Percentiles rank a stretch among this genome's conserved stretches.
These are phyloP conservation scores for Cebus imitator DNA, from an alignment of 2,113 vertebrate species.

Conservation along the genomic window DNA sequence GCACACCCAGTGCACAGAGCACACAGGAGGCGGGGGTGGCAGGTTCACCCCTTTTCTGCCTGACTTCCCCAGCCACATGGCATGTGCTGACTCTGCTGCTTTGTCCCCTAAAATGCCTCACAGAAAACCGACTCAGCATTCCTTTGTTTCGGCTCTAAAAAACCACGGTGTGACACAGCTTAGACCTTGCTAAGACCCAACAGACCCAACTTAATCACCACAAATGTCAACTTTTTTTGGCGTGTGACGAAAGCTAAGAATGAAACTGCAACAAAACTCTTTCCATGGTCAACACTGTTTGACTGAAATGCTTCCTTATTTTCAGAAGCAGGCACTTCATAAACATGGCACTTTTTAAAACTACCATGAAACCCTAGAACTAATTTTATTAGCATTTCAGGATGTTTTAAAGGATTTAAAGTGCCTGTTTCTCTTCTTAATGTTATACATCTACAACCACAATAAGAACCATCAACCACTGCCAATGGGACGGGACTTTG, in stretches of 20 bases:
- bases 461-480: not conserved
- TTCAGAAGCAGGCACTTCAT: not conserved
- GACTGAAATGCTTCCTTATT: not conserved
- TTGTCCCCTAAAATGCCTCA: not conserved
- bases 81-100: not conserved
- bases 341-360: not conserved
- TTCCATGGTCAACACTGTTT: not conserved
- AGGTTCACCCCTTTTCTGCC: not conserved
- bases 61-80: not conserved
- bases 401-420: not conserved
- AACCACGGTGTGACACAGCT: not conserved
- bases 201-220: not conserved
- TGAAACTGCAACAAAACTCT: not conserved
- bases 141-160: not conserved
- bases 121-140: not conserved
- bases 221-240: not conserved
- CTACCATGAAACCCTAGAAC: not conserved
- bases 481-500: not conserved
- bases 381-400: slow-evolving; percentile 32
- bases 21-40: not conserved
- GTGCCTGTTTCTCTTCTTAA: slow-evolving; percentile 19
- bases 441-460: not conserved
- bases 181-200: not conserved
- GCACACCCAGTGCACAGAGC: not conserved
- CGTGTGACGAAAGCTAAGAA: not conserved